Evolutionary conservation across 2,797 vertebrate species (phyloP), one percentile per base, ranked within the genome.

Genomic region (Tarsius wallacei): DNA sequence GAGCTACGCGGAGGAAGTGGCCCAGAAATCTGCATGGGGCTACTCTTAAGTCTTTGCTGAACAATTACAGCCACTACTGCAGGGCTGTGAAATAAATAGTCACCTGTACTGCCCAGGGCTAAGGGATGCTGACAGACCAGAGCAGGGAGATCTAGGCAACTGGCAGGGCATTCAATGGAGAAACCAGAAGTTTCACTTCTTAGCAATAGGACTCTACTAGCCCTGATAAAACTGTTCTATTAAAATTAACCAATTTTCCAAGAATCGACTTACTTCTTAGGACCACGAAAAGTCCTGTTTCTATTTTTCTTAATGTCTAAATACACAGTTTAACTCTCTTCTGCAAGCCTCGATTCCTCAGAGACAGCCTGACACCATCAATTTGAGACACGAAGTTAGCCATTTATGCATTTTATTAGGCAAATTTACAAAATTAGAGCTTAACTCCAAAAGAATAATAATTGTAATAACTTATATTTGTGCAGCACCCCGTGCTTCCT

Each of bases 381-480:
- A 9, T 9, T 47, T 55, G 47, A 83, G 17, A 74, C 12, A 71
- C 55, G 80, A 73, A 61, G 24, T 76, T 74, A 80, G 47, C 15
- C 63, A 28, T 15, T 55, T n/a, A 61, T 55, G 31, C n/a, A n/a
- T 73, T 90, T 57, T 90, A 74, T 73, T 82, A 70, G 73, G 17
- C 68, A 94, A 78, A 53, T 31, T n/a, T 47, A 36, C 26, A 77
- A 93, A 83, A 78, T 82, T 70, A 74, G 31, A 22, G 33, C 36
- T 80, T 95, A 55, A 86, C 8, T 42, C 51, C n/a, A 61, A 82
- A 82, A 84, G 57, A 84, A 92, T 33, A 53, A n/a, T 51, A 53
- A n/a, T 47, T 83, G 78, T 73, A 76, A 36, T 77, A 63, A 26
- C 14, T 57, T 81, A 36, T 78, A 16, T 33, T 26, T 95, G 59